Evolutionary conservation across 2,113 vertebrate genomes (phyloP).

Genomic region (Lethenteron camtschaticum): DNA sequence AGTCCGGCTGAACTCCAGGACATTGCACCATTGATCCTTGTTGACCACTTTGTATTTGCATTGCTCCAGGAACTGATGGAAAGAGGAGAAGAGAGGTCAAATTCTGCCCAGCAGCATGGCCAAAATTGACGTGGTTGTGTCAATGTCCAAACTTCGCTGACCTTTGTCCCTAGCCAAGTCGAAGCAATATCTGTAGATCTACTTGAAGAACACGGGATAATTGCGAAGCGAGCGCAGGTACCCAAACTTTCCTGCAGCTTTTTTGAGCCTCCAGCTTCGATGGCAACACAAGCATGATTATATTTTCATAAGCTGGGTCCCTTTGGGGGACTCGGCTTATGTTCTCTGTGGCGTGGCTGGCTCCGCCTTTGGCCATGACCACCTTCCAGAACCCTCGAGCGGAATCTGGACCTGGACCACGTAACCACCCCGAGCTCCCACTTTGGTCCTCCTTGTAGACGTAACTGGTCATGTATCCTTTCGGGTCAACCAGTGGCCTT

Average conservation of each 20-base stretch:
- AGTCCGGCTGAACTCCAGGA: conserved; percentile 96
- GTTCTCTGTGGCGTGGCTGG: too few species aligned
- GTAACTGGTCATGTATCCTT: too few species aligned
- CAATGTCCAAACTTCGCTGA: conserved; percentile 96
- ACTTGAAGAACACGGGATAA: conserved; percentile 90
- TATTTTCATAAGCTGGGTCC: too few species aligned
- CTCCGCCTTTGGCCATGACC: too few species aligned
- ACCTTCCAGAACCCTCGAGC: too few species aligned
- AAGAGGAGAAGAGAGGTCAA: conserved; percentile 94
- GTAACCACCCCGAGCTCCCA: too few species aligned
- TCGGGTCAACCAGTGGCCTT: too few species aligned
- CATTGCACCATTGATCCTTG: conserved; percentile 99
- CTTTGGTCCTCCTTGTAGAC: too few species aligned
- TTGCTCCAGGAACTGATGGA: conserved; percentile 99
- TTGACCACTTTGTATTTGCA: conserved; percentile 99
- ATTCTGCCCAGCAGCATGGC: conserved; percentile 89
- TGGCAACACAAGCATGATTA: too few species aligned
- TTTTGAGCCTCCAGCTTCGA: conserved; percentile 85
- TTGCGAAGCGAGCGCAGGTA: conserved; percentile 93
- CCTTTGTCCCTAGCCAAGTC: conserved; percentile 99
- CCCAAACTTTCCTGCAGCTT: conserved; percentile 79
- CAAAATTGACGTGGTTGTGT: conserved; percentile 97
- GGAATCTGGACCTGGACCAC: too few species aligned
- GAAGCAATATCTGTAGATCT: conserved; percentile 99
- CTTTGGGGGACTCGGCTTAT: too few species aligned